These are phyloP conservation scores for Chiroxiphia lanceolata DNA, from an alignment of 2,797 vertebrate genomes.

Conservation along the genomic window DNA sequence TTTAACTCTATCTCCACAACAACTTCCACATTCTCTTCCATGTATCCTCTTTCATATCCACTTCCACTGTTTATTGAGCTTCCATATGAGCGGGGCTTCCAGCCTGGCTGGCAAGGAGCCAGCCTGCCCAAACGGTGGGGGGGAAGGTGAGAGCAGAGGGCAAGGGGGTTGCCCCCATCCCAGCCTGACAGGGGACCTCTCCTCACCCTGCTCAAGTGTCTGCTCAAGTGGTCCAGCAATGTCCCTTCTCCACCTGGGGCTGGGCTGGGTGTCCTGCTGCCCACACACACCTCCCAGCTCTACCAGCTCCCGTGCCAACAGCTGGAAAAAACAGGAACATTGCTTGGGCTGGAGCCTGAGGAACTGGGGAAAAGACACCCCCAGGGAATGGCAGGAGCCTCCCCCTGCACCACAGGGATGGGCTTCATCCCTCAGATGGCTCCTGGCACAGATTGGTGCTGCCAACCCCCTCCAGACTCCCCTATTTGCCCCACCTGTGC, in stretches of 20 bases:
- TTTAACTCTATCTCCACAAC: not conserved
- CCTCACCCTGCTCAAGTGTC: not conserved
- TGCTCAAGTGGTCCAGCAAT: not conserved
- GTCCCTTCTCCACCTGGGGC: not conserved
- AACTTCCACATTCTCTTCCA: not conserved
- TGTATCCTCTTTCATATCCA: not conserved
- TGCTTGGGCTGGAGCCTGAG: not conserved
- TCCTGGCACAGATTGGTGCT: not conserved
- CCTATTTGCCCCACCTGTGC: fast-evolving
- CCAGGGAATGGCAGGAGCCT: not conserved
- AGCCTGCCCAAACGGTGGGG: not conserved
- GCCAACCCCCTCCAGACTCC: not conserved
- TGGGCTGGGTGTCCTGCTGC: not conserved
- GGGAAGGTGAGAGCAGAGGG: not conserved
- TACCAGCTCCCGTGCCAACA: not conserved
- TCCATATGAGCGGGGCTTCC: not conserved
- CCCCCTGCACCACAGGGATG: not conserved
- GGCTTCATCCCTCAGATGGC: not conserved
- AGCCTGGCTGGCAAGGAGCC: not conserved
- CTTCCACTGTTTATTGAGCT: not conserved
- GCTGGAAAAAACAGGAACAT: not conserved
- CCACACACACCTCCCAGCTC: not conserved
- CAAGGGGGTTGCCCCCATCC: not conserved
- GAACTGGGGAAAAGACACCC: fast-evolving
- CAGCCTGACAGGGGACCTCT: not conserved